These are phyloP conservation scores for Terrapene triunguis DNA, from an alignment of 2,113 vertebrate species.

Conservation along the genomic window DNA sequence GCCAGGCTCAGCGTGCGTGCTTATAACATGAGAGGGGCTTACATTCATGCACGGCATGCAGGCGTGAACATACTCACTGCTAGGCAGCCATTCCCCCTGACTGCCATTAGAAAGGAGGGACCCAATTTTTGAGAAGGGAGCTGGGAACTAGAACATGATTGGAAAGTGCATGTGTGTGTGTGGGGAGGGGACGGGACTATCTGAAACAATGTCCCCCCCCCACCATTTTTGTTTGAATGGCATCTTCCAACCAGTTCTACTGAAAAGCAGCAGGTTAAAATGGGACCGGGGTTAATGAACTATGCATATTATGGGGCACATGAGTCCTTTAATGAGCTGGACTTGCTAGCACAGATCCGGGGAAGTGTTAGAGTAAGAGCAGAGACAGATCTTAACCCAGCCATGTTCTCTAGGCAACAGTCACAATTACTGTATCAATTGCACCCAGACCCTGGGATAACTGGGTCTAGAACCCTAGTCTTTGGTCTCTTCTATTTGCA, in stretches of 20 bases:
- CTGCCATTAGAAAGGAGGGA: neutral
- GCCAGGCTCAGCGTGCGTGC: neutral
- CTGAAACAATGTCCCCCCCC: neutral
- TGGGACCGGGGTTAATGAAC: neutral
- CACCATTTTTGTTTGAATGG: neutral
- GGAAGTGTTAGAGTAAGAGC: neutral
- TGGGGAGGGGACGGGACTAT: neutral
- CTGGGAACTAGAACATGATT: neutral
- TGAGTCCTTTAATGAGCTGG: neutral
- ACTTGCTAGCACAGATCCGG: neutral
- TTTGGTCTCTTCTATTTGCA: neutral
- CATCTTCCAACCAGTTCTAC: neutral
- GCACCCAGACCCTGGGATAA: fast-evolving
- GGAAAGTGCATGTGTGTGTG: neutral
- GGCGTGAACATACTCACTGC: neutral
- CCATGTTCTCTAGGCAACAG: fast-evolving
- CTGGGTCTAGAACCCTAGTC: neutral
- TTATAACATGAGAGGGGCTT: neutral
- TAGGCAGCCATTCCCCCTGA: neutral
- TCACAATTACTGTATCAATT: neutral
- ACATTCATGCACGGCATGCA: neutral
- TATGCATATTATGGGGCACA: neutral
- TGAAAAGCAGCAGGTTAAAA: neutral
- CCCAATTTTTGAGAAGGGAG: neutral
- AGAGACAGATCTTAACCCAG: neutral